Percentiles rank a stretch among this genome's conserved stretches.
These are phyloP conservation scores for Dasypogon diadema DNA, from an alignment of 2,888 invertebrate genomes.

Conservation along the genomic window DNA sequence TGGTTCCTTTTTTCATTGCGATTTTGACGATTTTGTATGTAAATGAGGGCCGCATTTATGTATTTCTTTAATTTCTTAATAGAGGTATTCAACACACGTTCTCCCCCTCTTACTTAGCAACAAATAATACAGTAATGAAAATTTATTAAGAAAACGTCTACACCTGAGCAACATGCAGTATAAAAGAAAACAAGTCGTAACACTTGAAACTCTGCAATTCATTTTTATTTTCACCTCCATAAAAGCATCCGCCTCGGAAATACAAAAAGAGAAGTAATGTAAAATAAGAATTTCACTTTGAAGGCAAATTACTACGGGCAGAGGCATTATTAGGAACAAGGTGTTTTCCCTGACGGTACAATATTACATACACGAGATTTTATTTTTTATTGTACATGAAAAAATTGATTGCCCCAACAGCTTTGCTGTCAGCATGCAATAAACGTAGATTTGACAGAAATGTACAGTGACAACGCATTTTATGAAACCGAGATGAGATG, in stretches of 20 bases:
- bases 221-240: conserved; percentile 21
- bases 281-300: conserved; percentile 28
- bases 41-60: too few species aligned
- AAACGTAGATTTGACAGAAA: conserved; percentile 18
- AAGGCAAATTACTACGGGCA: background rate
- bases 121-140: too few species aligned
- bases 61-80: too few species aligned
- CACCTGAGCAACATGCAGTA: too few species aligned
- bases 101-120: too few species aligned
- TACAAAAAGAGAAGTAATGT: background rate
- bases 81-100: too few species aligned
- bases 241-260: background rate
- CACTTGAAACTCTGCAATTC: background rate
- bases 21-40: too few species aligned
- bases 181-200: too few species aligned
- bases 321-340: background rate
- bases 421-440: background rate
- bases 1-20: too few species aligned
- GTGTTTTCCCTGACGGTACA: conserved; percentile 18
- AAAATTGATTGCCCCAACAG: conserved; percentile 15
- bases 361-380: conserved; percentile 21
- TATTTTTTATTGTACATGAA: conserved; percentile 10
- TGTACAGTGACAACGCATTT: conserved; percentile 5
- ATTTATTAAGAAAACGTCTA: too few species aligned
- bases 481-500: background rate